Conservation (phyloP, 23 tunicate genomes). For the Ascidia mentula region DNA sequence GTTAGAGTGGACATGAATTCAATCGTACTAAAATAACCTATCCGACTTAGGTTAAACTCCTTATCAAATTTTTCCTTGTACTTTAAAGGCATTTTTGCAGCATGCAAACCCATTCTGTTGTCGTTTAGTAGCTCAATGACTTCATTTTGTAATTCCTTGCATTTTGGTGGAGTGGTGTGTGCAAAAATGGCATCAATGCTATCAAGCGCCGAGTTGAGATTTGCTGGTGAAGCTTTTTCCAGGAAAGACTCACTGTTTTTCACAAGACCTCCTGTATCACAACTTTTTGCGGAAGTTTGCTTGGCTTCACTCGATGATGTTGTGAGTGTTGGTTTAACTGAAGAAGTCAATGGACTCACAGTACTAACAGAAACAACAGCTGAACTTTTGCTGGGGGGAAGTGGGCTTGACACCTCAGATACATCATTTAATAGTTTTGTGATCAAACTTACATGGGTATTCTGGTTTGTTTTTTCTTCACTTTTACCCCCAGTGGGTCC, state of each 20-base stretch:
- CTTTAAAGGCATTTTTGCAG: conserved; percentile 17
- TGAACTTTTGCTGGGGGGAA: neutral
- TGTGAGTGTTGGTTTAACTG: neutral
- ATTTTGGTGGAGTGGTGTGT: conserved; percentile 15
- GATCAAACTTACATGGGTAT: neutral
- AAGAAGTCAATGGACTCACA: neutral
- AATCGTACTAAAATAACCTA: conserved; percentile 75
- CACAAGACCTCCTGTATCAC: neutral
- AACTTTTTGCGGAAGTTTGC: neutral
- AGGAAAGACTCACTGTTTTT: neutral
- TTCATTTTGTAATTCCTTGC: conserved; percentile 31
- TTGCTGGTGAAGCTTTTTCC: neutral
- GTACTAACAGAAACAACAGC: neutral
- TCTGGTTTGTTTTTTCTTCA: neutral
- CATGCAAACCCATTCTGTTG: conserved; percentile 28
- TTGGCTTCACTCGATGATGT: neutral
- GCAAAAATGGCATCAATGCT: neutral
- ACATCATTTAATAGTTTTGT: too few relatives aligned
- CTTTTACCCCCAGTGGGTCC: neutral
- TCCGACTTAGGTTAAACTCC: conserved; percentile 34
- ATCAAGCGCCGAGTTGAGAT: neutral
- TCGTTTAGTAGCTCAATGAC: conserved; percentile 43
- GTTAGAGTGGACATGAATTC: conserved; percentile 68
- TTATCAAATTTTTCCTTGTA: conserved; percentile 63
- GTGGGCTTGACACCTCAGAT: neutral